Base-by-base conservation (phyloP, 2,113 vertebrate genomes). In the Pluvialis apricaria region DNA sequence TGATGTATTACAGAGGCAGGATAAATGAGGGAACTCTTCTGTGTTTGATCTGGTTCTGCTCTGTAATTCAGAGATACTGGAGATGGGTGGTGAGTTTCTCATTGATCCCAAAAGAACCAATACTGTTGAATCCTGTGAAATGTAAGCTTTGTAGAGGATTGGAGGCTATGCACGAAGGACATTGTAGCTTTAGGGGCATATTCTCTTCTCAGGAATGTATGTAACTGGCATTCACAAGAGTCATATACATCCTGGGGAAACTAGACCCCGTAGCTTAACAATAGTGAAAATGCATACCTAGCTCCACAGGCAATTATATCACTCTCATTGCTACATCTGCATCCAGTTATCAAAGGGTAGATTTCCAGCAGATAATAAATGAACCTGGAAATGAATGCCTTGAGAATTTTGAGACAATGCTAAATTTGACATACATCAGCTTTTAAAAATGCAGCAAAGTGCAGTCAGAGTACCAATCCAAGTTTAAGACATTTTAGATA, bases 1-100 rank as follows among this genome's bases (percentile, higher is more conserved):
- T 88, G 77, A 75, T 55, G 88, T 90, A 85, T 88, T 90, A 79
- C 83, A 81, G 84, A 92, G 65, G 51, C 55, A 85, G 93, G 82
- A 94, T 84, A 79, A 93, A 91, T 86, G 89, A 97, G 90, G 81
- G 79, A 62, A 79, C 83, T 88, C 85, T 92, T 91, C 65, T 68
- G 54, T 64, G 38, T 94, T 92, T 95, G 58, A 69, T 94, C 76
- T 94, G 90, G 54, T 45, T 73, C 85, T 93, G 90, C 87, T 97
- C 93, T 91, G 78, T 95, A 96, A 83, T 92, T 90, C 88, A 88
- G 91, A 95, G 85, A 82, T 96, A 96, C 76, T 70, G 84, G 94
- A 91, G 90, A 85, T 75, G 72, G 89, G 94, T 92, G 84, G 70
- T 55, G 78, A 96, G 86, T 70, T 92, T 92, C 84, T 93, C 95